These are phyloP conservation scores for Polia nebulosa DNA, from an alignment of 2,888 invertebrate species.

Conservation along the genomic window DNA sequence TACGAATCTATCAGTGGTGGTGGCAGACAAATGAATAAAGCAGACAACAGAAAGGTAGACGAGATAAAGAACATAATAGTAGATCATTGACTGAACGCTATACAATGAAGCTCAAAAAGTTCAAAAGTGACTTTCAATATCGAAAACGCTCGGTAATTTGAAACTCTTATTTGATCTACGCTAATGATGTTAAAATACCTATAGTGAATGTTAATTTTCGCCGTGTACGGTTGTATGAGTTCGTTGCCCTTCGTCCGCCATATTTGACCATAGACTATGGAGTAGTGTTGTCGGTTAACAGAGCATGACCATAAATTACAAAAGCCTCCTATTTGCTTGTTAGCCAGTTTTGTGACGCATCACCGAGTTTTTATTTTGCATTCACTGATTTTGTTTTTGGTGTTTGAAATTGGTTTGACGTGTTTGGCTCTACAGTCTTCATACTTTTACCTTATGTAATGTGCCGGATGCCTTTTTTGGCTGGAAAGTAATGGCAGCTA, in stretches of 20 bases:
- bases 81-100: conserved; percentile 29
- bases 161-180: conserved; percentile 61
- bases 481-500: conserved; percentile 25
- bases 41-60: conserved; percentile 19
- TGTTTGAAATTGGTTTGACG: conserved; percentile 48
- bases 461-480: not conserved
- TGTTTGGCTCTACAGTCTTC: conserved; percentile 15
- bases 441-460: conserved; percentile 47
- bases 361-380: conserved; percentile 77
- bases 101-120: conserved; percentile 18
- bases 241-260: conserved; percentile 79
- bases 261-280: conserved; percentile 82
- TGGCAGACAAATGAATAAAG: conserved; percentile 17
- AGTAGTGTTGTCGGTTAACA: conserved; percentile 78
- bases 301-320: conserved; percentile 83
- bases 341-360: conserved; percentile 77
- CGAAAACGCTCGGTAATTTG: conserved; percentile 53
- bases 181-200: conserved; percentile 75
- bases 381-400: conserved; percentile 61
- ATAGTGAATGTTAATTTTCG: conserved; percentile 81
- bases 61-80: conserved; percentile 34
- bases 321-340: conserved; percentile 78
- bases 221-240: conserved; percentile 74
- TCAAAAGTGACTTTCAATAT: conserved; percentile 38
- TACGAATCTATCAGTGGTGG: conserved; percentile 31